phyloP scores from a whole-genome alignment of 2,113 vertebrate species.

The Actenoides hombroni region DNA sequence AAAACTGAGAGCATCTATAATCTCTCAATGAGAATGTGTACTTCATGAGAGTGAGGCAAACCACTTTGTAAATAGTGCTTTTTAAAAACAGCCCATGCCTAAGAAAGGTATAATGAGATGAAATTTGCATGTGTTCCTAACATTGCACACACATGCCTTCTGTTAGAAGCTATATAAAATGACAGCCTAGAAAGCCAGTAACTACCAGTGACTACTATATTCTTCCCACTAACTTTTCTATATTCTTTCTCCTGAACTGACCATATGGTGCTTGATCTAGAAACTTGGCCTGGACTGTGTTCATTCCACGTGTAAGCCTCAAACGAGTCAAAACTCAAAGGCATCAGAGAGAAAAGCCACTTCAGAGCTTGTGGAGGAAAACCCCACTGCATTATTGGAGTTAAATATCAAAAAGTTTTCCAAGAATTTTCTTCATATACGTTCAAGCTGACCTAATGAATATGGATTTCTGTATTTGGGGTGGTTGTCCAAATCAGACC shows the following conservation, averaged over 20 bases:
- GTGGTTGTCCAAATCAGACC: not conserved
- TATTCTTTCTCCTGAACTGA: not conserved
- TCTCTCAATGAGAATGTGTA: not conserved
- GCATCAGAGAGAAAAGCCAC: not conserved
- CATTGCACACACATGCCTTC: not conserved
- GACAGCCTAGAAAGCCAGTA: not conserved
- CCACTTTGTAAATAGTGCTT: not conserved
- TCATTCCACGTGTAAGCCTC: fast-evolving
- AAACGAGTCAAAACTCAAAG: not conserved
- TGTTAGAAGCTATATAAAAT: not conserved
- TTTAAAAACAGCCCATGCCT: not conserved
- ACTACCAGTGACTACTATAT: too few species aligned
- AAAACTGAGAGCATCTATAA: not conserved
- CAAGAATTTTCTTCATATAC: not conserved
- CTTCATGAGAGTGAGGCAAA: not conserved
- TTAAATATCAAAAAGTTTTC: not conserved
- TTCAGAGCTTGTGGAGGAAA: not conserved
- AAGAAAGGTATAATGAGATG: not conserved
- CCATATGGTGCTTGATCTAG: not conserved
- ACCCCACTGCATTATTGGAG: not conserved
- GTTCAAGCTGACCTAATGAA: not conserved
- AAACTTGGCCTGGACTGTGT: not conserved
- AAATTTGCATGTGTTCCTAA: not conserved
- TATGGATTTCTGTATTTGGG: not conserved
- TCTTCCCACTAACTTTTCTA: not conserved